These are phyloP conservation scores for Xestoiulus laeticollis DNA, from an alignment of 2,888 invertebrate species.

Conservation along the genomic window DNA sequence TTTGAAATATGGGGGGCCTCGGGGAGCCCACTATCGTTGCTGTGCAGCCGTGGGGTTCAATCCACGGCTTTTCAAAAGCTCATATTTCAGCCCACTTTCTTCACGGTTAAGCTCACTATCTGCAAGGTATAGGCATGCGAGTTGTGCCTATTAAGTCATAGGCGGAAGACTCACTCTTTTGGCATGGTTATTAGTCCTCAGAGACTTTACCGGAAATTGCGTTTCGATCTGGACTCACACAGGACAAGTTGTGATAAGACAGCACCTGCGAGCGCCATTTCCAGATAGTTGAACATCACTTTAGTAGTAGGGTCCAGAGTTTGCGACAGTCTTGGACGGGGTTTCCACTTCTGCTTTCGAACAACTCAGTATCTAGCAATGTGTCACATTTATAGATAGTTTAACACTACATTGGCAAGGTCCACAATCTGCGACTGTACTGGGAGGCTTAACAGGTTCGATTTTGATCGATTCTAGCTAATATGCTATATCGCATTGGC, in stretches of 20 bases:
- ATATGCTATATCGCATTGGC: neutral
- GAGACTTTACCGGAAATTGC: slow-evolving; percentile 10
- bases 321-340: neutral
- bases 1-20: slow-evolving; percentile 6
- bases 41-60: neutral
- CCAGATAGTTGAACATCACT: neutral
- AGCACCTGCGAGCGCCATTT: neutral
- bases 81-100: slow-evolving; percentile 30
- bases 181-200: slow-evolving; percentile 5
- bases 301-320: neutral
- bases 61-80: neutral
- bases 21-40: neutral
- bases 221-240: neutral
- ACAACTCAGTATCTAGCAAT: neutral
- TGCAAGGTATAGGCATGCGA: neutral
- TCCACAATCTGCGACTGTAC: neutral
- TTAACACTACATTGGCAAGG: neutral
- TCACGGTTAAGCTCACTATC: slow-evolving; percentile 2
- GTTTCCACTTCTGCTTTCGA: neutral
- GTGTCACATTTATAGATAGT: no score
- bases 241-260: neutral
- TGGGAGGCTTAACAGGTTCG: no score
- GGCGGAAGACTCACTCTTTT: neutral
- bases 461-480: no score
- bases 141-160: slow-evolving; percentile 5